A percentile compares a stretch with the other conserved stretches of the same genome.
Evolutionary conservation across 1,140 invertebrate genomes (phyloP).

Genomic region (Orius insidiosus): DNA sequence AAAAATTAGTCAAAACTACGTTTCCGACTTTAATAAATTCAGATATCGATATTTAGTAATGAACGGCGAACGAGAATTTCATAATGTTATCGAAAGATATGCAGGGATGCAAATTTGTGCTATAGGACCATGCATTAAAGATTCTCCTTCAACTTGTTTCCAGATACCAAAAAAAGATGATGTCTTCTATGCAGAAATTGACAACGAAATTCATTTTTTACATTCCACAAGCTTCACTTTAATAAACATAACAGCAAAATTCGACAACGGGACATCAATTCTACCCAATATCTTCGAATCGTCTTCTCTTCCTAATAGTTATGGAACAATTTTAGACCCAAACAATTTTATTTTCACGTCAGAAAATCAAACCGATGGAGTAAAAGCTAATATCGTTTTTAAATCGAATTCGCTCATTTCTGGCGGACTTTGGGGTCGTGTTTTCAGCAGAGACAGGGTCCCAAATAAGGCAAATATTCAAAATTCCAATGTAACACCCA

Average conservation of each 20-base stretch:
- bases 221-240: background rate
- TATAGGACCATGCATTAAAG: background rate
- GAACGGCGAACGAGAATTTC: slow-evolving; percentile 28
- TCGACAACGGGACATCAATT: background rate
- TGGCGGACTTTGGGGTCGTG: no score
- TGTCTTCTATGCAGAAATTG: no score
- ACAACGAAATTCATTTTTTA: slow-evolving; percentile 6
- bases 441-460: no score
- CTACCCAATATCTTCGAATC: no score
- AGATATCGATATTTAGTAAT: slow-evolving; percentile 28
- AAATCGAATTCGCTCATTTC: no score
- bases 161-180: background rate
- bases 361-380: no score
- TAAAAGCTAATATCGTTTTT: no score
- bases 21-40: slow-evolving; percentile 13
- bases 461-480: no score
- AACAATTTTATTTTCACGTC: no score
- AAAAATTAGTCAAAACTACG: background rate
- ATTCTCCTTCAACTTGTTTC: background rate
- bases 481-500: no score
- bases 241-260: slow-evolving; percentile 3
- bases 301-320: no score
- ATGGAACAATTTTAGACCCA: no score
- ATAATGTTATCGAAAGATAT: slow-evolving; percentile 20
- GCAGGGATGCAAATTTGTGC: slow-evolving; percentile 30